These are phyloP conservation scores for Rhinoraja longicauda DNA, from an alignment of 2,797 vertebrate genomes.

Conservation along the genomic window DNA sequence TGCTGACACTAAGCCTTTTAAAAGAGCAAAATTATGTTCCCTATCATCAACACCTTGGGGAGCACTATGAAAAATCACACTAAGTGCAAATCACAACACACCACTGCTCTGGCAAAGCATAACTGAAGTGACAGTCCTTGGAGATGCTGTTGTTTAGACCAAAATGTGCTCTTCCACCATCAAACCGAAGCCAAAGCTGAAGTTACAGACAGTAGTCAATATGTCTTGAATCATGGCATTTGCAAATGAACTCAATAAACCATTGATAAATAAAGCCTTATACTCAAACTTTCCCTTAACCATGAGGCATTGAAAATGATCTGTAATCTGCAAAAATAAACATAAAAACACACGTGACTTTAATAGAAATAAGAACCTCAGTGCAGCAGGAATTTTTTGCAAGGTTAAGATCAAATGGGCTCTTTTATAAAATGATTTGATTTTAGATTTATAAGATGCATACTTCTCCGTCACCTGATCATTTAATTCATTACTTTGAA, in stretches of 20 bases:
- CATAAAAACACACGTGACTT: neutral
- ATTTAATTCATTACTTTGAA: neutral
- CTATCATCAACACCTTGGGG: neutral
- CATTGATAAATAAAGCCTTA: neutral
- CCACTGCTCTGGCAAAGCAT: neutral
- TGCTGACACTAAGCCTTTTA: neutral
- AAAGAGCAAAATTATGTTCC: neutral
- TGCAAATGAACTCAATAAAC: conserved; percentile 6
- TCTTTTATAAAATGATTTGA: neutral
- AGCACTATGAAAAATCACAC: neutral
- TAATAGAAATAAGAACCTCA: neutral
- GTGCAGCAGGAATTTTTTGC: neutral
- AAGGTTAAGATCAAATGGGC: neutral
- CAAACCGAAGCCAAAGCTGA: neutral
- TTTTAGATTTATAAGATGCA: neutral
- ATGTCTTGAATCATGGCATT: neutral
- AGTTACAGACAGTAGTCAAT: neutral
- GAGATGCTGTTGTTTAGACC: neutral
- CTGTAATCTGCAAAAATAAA: conserved; percentile 12
- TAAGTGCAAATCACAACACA: conserved; percentile 9
- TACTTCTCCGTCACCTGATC: neutral
- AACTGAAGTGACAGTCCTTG: neutral
- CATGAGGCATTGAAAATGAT: neutral
- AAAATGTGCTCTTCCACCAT: neutral
- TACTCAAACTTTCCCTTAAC: neutral